phyloP scores from a whole-genome alignment of 2,888 invertebrate species.

The Plebejus melissa region DNA sequence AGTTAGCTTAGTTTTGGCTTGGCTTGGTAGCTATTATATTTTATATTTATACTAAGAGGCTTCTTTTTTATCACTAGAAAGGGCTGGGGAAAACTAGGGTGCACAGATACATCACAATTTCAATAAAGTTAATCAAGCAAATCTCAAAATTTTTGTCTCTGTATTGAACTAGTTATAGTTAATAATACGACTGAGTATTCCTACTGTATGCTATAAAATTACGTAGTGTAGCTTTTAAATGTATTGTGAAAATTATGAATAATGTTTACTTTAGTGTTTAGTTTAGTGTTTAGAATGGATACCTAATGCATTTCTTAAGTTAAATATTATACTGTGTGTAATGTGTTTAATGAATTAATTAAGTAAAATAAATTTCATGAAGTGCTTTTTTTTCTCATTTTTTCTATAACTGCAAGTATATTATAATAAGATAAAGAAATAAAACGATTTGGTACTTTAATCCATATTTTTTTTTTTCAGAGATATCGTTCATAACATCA shows the following conservation, averaged over 20 bases:
- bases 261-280: no score
- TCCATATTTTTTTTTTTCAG: not conserved
- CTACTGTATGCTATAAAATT: not conserved
- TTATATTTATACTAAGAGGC: not conserved
- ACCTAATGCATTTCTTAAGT: not conserved
- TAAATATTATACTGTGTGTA: not conserved
- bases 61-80: not conserved
- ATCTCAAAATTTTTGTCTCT: not conserved
- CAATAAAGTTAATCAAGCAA: not conserved
- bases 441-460: not conserved
- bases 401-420: no score
- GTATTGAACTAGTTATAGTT: not conserved
- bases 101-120: not conserved
- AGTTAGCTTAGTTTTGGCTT: not conserved
- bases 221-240: not conserved
- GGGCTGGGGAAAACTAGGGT: no score
- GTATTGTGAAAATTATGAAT: not conserved
- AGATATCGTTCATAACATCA: conserved; percentile 25
- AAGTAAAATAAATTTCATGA: not conserved
- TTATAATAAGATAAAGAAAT: no score
- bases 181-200: not conserved
- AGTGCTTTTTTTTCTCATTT: not conserved
- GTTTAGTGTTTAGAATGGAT: no score
- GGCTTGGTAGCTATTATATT: not conserved
- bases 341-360: not conserved